These are phyloP conservation scores for Papilio demoleus DNA, from an alignment of 2,888 invertebrate species.

Conservation along the genomic window DNA sequence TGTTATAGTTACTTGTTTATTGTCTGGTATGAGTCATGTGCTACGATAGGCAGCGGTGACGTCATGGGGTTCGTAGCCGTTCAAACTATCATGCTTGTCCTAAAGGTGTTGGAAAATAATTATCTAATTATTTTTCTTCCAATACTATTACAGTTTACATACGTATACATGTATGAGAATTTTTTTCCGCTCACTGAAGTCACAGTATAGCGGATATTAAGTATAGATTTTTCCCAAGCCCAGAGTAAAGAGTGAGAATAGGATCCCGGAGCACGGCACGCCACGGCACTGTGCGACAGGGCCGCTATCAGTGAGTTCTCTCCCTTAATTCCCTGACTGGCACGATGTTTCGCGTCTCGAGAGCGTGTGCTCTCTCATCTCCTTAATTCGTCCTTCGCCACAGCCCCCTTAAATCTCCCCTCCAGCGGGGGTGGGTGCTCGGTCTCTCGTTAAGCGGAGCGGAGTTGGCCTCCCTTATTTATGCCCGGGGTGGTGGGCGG, in stretches of 20 bases:
- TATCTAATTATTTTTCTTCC: not conserved
- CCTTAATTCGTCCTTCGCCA: conserved; percentile 84
- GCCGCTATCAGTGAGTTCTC: conserved; percentile 28
- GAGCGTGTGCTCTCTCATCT: conserved; percentile 83
- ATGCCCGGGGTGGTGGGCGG: conserved; percentile 58
- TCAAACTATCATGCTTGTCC: conserved; percentile 21
- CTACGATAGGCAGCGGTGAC: conserved; percentile 74
- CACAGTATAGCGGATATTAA: not conserved
- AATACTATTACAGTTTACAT: not conserved
- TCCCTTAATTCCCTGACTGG: conserved; percentile 75
- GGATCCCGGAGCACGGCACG: conserved; percentile 23
- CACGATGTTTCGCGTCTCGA: conserved; percentile 77
- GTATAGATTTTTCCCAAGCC: conserved; percentile 5
- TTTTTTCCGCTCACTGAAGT: not conserved
- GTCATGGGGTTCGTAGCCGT: conserved; percentile 62
- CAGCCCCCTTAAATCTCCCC: conserved; percentile 80
- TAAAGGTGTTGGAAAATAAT: conserved; percentile 14
- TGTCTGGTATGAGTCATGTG: conserved; percentile 74
- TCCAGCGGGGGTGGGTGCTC: conserved; percentile 71
- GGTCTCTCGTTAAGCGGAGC: conserved; percentile 81
- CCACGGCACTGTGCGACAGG: not conserved
- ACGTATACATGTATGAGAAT: not conserved
- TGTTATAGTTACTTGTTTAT: conserved; percentile 81
- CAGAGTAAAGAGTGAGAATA: conserved; percentile 9
- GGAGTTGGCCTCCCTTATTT: conserved; percentile 80